A percentile compares a stretch with the other conserved stretches of the same genome.
Evolutionary conservation across 1,140 invertebrate species (phyloP).

Genomic region (Drosophila asahinai): DNA sequence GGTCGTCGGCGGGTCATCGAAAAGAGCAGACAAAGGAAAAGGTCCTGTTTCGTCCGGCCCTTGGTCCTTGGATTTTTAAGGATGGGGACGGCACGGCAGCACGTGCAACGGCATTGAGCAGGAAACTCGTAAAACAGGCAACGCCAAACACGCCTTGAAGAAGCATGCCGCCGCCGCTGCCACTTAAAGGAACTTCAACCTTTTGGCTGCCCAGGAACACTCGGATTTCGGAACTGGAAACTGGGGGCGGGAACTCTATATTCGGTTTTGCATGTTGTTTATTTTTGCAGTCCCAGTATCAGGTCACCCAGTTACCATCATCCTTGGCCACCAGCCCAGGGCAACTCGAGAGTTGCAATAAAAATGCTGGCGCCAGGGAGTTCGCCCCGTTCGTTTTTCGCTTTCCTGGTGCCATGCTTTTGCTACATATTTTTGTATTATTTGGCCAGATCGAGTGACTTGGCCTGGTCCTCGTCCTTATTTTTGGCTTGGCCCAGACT

Average conservation of each 20-base stretch:
- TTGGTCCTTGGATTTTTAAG: slow-evolving; percentile 5
- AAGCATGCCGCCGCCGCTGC: slow-evolving; percentile 4
- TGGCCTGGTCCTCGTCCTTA: slow-evolving; percentile 51
- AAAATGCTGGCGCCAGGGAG: slow-evolving; percentile 38
- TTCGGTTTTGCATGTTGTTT: slow-evolving; percentile 54
- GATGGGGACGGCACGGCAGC: slow-evolving; percentile 31
- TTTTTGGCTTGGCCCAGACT: slow-evolving; percentile 55
- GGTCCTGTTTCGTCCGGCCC: neutral
- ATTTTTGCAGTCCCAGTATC: slow-evolving; percentile 16
- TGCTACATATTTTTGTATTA: slow-evolving; percentile 11
- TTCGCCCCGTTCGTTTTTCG: slow-evolving; percentile 10
- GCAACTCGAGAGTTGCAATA: slow-evolving; percentile 42
- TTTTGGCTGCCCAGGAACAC: slow-evolving; percentile 11
- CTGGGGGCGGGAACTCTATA: slow-evolving; percentile 13
- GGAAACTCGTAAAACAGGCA: slow-evolving; percentile 68
- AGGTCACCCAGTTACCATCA: slow-evolving; percentile 4
- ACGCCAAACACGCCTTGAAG: slow-evolving; percentile 35
- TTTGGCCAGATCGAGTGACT: slow-evolving; percentile 57
- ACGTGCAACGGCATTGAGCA: slow-evolving; percentile 72
- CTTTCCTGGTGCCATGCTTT: neutral
- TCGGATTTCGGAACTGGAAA: slow-evolving; percentile 15
- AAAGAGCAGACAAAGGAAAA: slow-evolving; percentile 37
- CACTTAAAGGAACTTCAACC: slow-evolving; percentile 44
- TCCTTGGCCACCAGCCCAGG: slow-evolving; percentile 10
- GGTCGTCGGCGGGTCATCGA: slow-evolving; percentile 12